Conservation (phyloP, 2,113 vertebrate genomes). For the Tamias sibiricus region DNA sequence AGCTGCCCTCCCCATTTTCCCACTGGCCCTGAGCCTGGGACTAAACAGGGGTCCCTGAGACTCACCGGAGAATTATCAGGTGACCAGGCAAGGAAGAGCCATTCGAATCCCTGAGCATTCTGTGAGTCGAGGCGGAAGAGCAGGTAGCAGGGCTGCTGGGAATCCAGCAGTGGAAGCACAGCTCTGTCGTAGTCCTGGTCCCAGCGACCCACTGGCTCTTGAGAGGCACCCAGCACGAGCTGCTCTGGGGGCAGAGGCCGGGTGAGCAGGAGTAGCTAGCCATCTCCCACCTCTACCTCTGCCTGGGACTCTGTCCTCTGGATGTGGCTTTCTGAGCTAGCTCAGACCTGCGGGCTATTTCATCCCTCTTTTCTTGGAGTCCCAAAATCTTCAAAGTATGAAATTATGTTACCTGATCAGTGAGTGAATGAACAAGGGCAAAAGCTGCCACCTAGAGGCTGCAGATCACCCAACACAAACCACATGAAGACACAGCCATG, state of each 20-base stretch:
- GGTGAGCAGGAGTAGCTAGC: conserved; percentile 51
- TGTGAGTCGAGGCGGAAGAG: conserved; percentile 97
- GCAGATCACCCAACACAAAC: neutral
- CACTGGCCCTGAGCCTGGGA: neutral
- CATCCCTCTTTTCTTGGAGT: neutral
- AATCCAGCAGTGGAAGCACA: conserved; percentile 93
- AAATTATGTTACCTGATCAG: neutral
- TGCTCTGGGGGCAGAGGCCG: conserved; percentile 91
- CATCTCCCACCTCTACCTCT: neutral
- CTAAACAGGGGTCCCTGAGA: neutral
- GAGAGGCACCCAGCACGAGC: conserved; percentile 94
- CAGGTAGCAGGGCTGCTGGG: conserved; percentile 95
- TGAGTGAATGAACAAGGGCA: neutral
- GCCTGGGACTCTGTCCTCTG: neutral
- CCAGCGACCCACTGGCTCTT: conserved; percentile 93
- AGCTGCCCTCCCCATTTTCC: neutral
- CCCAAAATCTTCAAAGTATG: neutral
- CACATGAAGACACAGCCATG: neutral
- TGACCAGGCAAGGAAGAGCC: conserved; percentile 99
- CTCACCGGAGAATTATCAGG: conserved; percentile 98
- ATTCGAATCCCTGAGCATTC: conserved; percentile 97
- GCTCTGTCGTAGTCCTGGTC: conserved; percentile 94
- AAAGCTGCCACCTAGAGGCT: neutral
- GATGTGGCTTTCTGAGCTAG: neutral
- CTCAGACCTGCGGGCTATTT: neutral